A percentile compares a stretch with the other conserved stretches of the same genome.
phyloP scores from a whole-genome alignment of 2,113 vertebrate genomes.

The Polyodon spathula region DNA sequence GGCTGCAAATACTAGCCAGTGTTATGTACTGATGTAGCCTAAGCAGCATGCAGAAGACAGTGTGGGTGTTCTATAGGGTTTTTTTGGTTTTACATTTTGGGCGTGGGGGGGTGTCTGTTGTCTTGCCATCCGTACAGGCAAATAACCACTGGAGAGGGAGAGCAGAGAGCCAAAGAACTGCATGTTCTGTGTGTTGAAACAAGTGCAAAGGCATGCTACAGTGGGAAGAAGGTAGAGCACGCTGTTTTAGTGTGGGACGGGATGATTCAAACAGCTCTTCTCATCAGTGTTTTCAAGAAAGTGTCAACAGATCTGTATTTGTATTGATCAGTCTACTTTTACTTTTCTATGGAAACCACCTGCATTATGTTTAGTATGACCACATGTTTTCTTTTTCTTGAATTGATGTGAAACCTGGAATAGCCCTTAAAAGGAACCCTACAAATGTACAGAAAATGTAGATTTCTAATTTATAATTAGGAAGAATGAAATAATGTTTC shows the following conservation, averaged over 20 bases:
- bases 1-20: too few species aligned
- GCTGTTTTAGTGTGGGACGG: slow-evolving; percentile 21
- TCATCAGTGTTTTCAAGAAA: slow-evolving; percentile 1
- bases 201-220: slow-evolving; percentile 62
- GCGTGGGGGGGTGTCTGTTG: too few species aligned
- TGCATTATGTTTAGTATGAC: not conserved
- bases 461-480: not conserved
- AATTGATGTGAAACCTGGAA: not conserved
- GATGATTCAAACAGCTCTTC: too few species aligned
- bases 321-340: not conserved
- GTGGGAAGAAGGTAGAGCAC: slow-evolving; percentile 62
- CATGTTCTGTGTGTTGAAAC: slow-evolving; percentile 67
- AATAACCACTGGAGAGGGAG: slow-evolving; percentile 58
- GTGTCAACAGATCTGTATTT: not conserved
- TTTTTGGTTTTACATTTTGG: too few species aligned
- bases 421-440: not conserved
- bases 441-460: not conserved
- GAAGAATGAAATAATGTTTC: not conserved
- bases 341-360: not conserved
- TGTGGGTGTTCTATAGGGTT: too few species aligned
- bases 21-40: too few species aligned
- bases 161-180: slow-evolving; percentile 61
- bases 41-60: too few species aligned
- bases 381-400: not conserved
- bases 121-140: slow-evolving; percentile 47